Percentiles rank a stretch among this genome's conserved stretches.
Conservation (phyloP, 2,797 vertebrate species). For the Acrocephalus scirpaceus region DNA sequence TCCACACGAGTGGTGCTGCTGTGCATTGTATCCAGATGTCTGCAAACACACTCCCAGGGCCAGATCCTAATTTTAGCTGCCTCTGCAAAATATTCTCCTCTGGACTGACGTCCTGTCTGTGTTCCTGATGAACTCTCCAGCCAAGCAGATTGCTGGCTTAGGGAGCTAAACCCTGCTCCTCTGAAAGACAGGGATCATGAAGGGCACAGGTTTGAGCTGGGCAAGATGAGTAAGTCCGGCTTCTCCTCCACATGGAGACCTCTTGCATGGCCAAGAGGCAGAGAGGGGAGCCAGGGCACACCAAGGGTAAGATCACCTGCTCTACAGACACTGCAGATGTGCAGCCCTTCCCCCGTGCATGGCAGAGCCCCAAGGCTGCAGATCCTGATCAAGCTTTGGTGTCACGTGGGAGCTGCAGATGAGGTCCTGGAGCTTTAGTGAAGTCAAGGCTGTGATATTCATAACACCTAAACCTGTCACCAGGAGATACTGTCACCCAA, state of each 20-base stretch:
- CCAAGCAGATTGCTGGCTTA: neutral
- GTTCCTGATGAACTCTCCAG: neutral
- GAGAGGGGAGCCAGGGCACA: neutral
- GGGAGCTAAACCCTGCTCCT: neutral
- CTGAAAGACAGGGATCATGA: neutral
- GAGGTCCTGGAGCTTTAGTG: neutral
- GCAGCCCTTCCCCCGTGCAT: accelerated
- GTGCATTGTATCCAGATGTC: conserved; percentile 19
- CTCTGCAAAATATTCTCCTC: neutral
- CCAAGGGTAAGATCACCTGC: neutral
- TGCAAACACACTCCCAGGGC: neutral
- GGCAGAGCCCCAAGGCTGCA: neutral
- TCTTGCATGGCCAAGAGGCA: neutral
- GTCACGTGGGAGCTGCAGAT: neutral
- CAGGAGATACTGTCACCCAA: neutral
- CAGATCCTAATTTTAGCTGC: conserved; percentile 30
- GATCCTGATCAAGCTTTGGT: neutral
- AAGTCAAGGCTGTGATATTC: neutral
- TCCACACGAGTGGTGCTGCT: neutral
- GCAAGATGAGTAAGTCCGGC: neutral
- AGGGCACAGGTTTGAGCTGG: neutral
- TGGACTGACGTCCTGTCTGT: neutral
- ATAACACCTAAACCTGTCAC: neutral
- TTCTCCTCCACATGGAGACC: neutral
- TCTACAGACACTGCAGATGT: neutral